Base-by-base conservation (phyloP, 2,113 vertebrate genomes). In the Cyprinus carpio region DNA sequence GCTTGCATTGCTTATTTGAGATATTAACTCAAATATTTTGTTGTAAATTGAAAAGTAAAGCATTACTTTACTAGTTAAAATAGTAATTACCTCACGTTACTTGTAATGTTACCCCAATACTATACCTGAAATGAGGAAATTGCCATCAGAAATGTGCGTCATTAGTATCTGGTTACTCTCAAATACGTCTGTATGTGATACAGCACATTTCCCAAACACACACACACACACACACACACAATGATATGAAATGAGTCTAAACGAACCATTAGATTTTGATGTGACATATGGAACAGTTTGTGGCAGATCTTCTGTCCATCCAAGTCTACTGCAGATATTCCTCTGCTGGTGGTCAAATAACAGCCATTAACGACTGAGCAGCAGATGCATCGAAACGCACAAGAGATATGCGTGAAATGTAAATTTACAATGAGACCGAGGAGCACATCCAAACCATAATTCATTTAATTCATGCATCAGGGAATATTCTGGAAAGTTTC, bases 251-350 rank as follows among this genome's bases (percentile, higher is more conserved):
- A 40, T 5, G 7, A 67, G 6, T n/a, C 31, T 29, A 67, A 72
- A 71, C 5, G 20, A 54, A 27, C 25, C 72, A 67, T 86, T 77
- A 25, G n/a, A 31, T 31, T 60, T 27, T 58, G 20, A 83, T 77
- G 77, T 71, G 56, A 76, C 81, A 82, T 82, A 56, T 82, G 85
- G 74, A 58, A 67, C 20, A 83, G 72, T 56, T 71, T 82, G 49
- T 58, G 46, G 80, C 64, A 51, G 23, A 37, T 54, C 51, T 71
- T 82, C 80, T 82, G 49, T 77, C 80, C 75, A 71, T 67, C 46
- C 25, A 54, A 54, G 60, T 67, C 46, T 18, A 40, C 16, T 60
- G 18, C 72, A 40, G 72, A 12, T 46, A 46, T 46, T 46, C 43
- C 43, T 46, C 43, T 46, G 10, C 43, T 46, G 43, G 69, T 34